Evolutionary conservation across 2,888 invertebrate genomes (phyloP).

Genomic region (Drosophila nr. medialis): DNA sequence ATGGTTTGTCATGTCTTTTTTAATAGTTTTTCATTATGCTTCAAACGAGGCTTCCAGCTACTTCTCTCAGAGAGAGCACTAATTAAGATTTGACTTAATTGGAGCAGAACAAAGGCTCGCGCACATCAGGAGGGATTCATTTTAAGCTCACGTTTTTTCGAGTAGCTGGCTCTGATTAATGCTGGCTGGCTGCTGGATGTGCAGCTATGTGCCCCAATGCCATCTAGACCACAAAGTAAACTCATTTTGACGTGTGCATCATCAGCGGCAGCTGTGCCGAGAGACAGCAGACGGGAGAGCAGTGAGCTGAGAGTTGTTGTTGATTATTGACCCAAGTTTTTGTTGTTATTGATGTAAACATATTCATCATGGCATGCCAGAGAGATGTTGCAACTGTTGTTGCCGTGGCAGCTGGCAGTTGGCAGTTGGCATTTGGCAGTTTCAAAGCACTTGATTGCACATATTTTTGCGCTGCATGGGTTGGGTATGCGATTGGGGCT

Average conservation of each 20-base stretch:
- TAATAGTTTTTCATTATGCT: background rate
- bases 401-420: slow-evolving; percentile 55
- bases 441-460: slow-evolving; percentile 70
- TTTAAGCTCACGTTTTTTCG: slow-evolving; percentile 4
- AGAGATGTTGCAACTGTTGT: slow-evolving; percentile 16
- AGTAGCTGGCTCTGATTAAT: slow-evolving; percentile 31
- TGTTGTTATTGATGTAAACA: slow-evolving; percentile 73
- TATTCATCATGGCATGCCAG: slow-evolving; percentile 64
- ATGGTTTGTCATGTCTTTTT: background rate
- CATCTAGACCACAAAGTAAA: slow-evolving; percentile 68
- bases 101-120: slow-evolving; percentile 3
- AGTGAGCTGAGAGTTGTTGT: slow-evolving; percentile 24
- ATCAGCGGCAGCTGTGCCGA: slow-evolving; percentile 26
- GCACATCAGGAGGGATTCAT: background rate
- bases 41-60: background rate
- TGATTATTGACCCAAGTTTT: slow-evolving; percentile 68
- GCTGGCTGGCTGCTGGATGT: slow-evolving; percentile 33
- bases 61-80: background rate
- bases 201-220: slow-evolving; percentile 33
- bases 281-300: background rate
- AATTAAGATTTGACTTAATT: slow-evolving; percentile 9
- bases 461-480: slow-evolving; percentile 45
- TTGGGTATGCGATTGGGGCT: slow-evolving; percentile 25
- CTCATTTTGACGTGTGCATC: slow-evolving; percentile 68
- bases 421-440: slow-evolving; percentile 60